Evolutionary conservation across 2,797 vertebrate genomes (phyloP).

Genomic region (Pipistrellus nathusii): DNA sequence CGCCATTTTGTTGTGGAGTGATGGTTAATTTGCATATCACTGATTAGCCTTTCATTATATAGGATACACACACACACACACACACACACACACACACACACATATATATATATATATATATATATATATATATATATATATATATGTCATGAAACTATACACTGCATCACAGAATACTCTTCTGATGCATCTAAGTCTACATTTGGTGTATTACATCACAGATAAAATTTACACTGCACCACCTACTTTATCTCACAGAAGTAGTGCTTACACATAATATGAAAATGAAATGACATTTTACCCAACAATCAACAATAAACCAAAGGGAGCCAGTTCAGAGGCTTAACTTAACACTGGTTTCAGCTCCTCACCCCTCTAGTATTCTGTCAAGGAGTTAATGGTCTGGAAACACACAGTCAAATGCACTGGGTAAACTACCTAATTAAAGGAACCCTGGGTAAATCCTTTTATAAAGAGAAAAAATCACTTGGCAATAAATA

Average conservation of each 20-base stretch:
- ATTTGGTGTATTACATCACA: not conserved
- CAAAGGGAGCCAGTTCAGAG: slow-evolving; percentile 13
- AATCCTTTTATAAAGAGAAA: slow-evolving; percentile 65
- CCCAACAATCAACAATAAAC: not conserved
- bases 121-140: too few species aligned
- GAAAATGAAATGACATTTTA: slow-evolving; percentile 28
- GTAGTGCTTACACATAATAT: not conserved
- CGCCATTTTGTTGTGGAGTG: too few species aligned
- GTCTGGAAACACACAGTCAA: slow-evolving; percentile 72
- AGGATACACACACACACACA: too few species aligned
- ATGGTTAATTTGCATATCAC: too few species aligned
- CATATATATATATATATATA: too few species aligned
- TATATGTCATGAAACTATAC: not conserved
- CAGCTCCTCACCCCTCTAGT: slow-evolving; percentile 29
- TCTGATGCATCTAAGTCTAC: not conserved
- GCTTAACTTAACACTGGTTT: not conserved
- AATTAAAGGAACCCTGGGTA: slow-evolving; percentile 67
- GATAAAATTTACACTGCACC: not conserved
- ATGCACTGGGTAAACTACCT: slow-evolving; percentile 47
- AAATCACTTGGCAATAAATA: slow-evolving; percentile 43
- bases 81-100: too few species aligned
- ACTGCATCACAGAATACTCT: not conserved
- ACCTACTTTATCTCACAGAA: not conserved
- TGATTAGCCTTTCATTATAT: too few species aligned
- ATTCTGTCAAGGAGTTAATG: slow-evolving; percentile 64